A percentile compares a stretch with the other conserved stretches of the same genome.
Evolutionary conservation across 1,140 invertebrate genomes (phyloP).

Genomic region (Bombus haemorrhoidalis): DNA sequence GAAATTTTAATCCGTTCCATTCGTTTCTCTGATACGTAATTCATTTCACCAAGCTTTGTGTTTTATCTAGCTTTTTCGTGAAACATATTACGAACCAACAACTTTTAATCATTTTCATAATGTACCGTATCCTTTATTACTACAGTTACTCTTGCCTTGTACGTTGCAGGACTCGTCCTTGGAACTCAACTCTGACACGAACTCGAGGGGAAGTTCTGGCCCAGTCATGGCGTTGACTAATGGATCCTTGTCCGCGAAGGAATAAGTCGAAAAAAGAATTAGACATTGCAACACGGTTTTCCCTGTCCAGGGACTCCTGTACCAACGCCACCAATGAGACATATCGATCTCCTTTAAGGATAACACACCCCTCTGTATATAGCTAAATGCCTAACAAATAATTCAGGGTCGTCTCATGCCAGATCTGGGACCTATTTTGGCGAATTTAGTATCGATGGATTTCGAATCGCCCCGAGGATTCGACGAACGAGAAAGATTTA

Average conservation of each 20-base stretch:
- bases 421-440: constrained; percentile 73
- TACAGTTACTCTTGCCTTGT: neutral
- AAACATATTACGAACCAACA: neutral
- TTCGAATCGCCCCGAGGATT: constrained; percentile 33
- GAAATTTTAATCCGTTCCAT: neutral
- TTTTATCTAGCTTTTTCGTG: neutral
- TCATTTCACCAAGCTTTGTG: neutral
- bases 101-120: constrained; percentile 8
- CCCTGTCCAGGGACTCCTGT: constrained; percentile 69
- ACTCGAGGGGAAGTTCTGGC: constrained; percentile 70
- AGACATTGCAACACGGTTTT: constrained; percentile 72
- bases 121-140: neutral
- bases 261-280: constrained; percentile 71
- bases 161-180: constrained; percentile 76
- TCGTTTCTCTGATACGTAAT: neutral
- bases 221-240: constrained; percentile 76
- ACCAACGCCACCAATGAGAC: constrained; percentile 78
- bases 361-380: constrained; percentile 76
- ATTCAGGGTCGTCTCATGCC: constrained; percentile 74
- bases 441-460: constrained; percentile 63
- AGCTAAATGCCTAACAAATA: constrained; percentile 78
- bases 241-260: constrained; percentile 78
- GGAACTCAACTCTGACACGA: constrained; percentile 74
- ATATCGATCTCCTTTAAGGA: constrained; percentile 77
- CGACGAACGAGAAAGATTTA: constrained; percentile 39